phyloP scores from a whole-genome alignment of 2,888 invertebrate genomes.

The Meiosimyza platycephala region DNA sequence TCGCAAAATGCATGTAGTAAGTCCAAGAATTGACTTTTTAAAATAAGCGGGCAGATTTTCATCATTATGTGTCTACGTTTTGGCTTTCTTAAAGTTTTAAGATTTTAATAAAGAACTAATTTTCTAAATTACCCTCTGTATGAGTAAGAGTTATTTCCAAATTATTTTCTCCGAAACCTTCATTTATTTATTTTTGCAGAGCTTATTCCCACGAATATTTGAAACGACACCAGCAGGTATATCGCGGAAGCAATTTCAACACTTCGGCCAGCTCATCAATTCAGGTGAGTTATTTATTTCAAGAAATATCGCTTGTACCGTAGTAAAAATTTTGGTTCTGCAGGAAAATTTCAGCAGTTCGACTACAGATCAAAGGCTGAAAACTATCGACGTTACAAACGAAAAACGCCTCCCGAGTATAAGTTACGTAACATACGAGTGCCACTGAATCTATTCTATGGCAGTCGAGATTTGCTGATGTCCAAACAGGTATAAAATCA shows the following conservation, averaged over 20 bases:
- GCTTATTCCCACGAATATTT: conserved; percentile 58
- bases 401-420: conserved; percentile 58
- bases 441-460: conserved; percentile 59
- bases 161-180: too few species aligned
- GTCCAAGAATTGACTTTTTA: too few species aligned
- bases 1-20: too few species aligned
- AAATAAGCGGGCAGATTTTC: too few species aligned
- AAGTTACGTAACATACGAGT: conserved; percentile 58
- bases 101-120: too few species aligned
- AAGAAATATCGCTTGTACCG: background rate
- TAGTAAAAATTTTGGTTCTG: conserved; percentile 12
- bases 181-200: conserved; percentile 44
- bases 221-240: conserved; percentile 63
- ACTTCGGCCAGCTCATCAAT: conserved; percentile 62
- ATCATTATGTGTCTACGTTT: too few species aligned
- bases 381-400: conserved; percentile 56
- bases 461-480: conserved; percentile 56
- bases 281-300: conserved; percentile 50
- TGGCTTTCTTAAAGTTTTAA: too few species aligned
- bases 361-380: conserved; percentile 56
- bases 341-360: conserved; percentile 61
- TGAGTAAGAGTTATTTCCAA: too few species aligned
- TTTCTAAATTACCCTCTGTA: too few species aligned
- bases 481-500: conserved; percentile 46
- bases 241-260: conserved; percentile 60